Evolutionary conservation across 2,888 invertebrate species (phyloP).

Genomic region (Hyposoter dolosus): DNA sequence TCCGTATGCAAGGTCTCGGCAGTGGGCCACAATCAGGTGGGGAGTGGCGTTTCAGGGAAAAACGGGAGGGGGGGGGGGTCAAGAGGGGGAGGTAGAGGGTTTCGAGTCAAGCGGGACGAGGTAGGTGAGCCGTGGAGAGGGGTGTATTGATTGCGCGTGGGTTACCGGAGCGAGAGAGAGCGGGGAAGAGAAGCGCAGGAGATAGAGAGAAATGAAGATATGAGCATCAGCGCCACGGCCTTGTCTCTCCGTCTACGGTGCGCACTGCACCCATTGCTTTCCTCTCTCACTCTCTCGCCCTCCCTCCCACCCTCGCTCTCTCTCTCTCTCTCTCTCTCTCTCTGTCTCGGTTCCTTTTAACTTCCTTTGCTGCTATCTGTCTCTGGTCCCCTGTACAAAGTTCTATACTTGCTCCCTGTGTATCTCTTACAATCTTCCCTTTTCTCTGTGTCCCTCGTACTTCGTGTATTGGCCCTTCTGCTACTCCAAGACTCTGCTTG

Average conservation of each 20-base stretch:
- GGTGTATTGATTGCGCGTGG: conserved; percentile 82
- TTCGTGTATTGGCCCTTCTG: conserved; percentile 55
- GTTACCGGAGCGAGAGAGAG: conserved; percentile 75
- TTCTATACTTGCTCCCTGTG: conserved; percentile 30
- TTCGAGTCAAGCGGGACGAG: conserved; percentile 63
- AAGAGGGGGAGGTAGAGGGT: conserved; percentile 24
- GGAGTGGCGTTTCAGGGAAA: conserved; percentile 65
- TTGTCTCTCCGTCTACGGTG: conserved; percentile 70
- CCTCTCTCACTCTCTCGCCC: conserved; percentile 41
- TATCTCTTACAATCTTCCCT: conserved; percentile 43
- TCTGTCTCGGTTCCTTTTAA: conserved; percentile 34
- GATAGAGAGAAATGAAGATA: conserved; percentile 65
- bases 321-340: conserved; percentile 37
- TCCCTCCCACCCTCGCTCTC: conserved; percentile 31
- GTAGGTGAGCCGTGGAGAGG: conserved; percentile 68
- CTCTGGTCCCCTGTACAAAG: conserved; percentile 3
- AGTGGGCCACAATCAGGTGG: conserved; percentile 75
- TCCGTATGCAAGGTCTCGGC: conserved; percentile 66
- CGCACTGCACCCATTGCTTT: conserved; percentile 60
- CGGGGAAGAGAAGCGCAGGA: conserved; percentile 45
- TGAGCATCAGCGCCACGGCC: conserved; percentile 72
- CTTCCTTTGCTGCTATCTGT: conserved; percentile 24
- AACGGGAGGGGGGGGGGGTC: neutral
- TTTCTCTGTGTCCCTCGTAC: conserved; percentile 46
- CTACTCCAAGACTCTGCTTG: conserved; percentile 58